Evolutionary conservation across 2,888 invertebrate genomes (phyloP).

Genomic region (Encarsia formosa): DNA sequence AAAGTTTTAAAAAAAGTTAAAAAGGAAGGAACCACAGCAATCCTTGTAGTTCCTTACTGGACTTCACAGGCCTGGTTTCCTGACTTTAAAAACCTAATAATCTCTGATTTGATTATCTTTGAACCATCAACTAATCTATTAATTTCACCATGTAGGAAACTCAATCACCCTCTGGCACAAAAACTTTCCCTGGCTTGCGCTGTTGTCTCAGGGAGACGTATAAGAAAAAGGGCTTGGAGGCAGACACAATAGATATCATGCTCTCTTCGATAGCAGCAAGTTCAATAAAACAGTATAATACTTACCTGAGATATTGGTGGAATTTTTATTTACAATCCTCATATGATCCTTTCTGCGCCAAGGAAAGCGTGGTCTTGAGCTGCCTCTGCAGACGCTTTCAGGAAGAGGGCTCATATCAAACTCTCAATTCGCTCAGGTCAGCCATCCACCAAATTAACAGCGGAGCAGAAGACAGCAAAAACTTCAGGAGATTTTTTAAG

Average conservation of each 20-base stretch:
- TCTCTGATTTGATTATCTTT: not conserved
- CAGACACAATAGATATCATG: not conserved
- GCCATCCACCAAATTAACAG: not conserved
- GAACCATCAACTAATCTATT: not conserved
- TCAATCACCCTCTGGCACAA: not conserved
- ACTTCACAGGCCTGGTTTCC: conserved; percentile 19
- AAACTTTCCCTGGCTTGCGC: not conserved
- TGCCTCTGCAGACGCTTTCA: not conserved
- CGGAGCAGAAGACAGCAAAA: not conserved
- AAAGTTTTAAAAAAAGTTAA: conserved; percentile 18
- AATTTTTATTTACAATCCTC: not conserved
- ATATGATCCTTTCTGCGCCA: not conserved
- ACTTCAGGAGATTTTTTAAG: conserved; percentile 7
- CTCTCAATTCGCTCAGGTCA: not conserved
- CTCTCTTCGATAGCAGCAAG: not conserved
- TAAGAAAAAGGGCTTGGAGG: not conserved
- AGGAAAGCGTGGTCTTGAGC: not conserved
- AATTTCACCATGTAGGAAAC: conserved; percentile 9
- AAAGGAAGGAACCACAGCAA: conserved; percentile 1
- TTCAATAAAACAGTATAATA: conserved; percentile 1
- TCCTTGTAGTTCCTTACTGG: conserved; percentile 23
- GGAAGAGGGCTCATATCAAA: not conserved
- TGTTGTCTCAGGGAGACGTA: not conserved
- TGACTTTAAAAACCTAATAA: not conserved
- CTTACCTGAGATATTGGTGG: not conserved